Conservation (phyloP, 2,888 invertebrate species). For the Plebejus argus region DNA sequence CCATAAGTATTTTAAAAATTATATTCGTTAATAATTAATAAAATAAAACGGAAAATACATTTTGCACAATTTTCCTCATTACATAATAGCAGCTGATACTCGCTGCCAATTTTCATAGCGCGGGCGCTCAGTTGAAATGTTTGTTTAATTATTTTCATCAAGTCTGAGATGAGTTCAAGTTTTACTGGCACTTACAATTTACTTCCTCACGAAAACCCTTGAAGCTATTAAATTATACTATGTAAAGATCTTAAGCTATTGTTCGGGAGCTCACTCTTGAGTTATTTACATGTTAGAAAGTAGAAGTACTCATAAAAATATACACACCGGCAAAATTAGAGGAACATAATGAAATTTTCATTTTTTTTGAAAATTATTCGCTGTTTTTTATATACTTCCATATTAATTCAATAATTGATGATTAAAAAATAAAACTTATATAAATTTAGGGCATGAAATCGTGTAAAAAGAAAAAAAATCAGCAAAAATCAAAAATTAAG, state of each 20-base stretch:
- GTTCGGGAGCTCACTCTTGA: not conserved
- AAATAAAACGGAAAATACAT: not conserved
- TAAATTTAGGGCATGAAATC: too few relatives aligned
- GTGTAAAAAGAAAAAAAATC: too few relatives aligned
- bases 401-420: too few relatives aligned
- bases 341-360: too few relatives aligned
- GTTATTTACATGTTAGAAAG: not conserved
- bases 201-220: conserved; percentile 7
- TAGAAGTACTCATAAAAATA: not conserved
- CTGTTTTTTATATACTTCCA: too few relatives aligned
- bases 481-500: too few relatives aligned
- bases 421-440: too few relatives aligned
- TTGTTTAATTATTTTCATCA: conserved; percentile 24
- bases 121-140: conserved; percentile 1
- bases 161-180: conserved; percentile 7
- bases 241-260: conserved; percentile 7
- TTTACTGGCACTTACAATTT: conserved; percentile 23
- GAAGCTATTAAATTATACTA: conserved; percentile 16
- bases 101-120: conserved; percentile 6
- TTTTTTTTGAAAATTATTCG: too few relatives aligned
- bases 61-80: not conserved
- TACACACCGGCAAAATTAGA: too few relatives aligned
- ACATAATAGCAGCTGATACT: not conserved
- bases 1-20: not conserved
- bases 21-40: not conserved